These are phyloP conservation scores for Nephila pilipes DNA, from an alignment of 1,140 invertebrate genomes.

Conservation along the genomic window DNA sequence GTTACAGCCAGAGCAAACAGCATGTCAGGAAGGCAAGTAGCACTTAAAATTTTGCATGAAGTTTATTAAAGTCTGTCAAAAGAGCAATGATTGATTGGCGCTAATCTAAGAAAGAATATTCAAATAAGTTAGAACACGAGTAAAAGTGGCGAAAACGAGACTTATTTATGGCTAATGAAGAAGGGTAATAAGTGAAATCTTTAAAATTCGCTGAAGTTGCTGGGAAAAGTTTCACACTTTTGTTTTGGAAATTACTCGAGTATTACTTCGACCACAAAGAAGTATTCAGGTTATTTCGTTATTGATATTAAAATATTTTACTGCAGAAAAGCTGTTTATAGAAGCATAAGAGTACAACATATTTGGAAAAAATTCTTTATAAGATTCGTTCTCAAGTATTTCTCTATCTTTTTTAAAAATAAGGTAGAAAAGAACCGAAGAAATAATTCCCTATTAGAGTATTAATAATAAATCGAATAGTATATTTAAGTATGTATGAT, in stretches of 20 bases:
- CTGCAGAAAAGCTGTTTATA: too few species aligned
- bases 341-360: too few species aligned
- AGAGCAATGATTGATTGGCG: background rate
- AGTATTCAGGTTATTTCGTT: too few species aligned
- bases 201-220: background rate
- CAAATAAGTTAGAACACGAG: background rate
- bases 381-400: too few species aligned
- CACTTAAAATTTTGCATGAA: background rate
- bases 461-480: too few species aligned
- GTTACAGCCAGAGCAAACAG: background rate
- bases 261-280: background rate
- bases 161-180: background rate
- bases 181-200: background rate
- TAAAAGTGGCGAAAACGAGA: background rate
- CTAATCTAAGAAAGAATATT: background rate
- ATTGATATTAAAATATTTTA: too few species aligned
- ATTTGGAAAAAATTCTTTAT: too few species aligned
- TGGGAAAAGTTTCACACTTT: background rate
- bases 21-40: background rate
- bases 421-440: too few species aligned
- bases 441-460: too few species aligned
- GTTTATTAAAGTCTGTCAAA: constrained; percentile 41
- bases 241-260: background rate
- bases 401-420: too few species aligned
- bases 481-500: too few species aligned